These are phyloP conservation scores for Ostrea denselamellosa DNA, from an alignment of 1,140 invertebrate genomes.

Conservation along the genomic window DNA sequence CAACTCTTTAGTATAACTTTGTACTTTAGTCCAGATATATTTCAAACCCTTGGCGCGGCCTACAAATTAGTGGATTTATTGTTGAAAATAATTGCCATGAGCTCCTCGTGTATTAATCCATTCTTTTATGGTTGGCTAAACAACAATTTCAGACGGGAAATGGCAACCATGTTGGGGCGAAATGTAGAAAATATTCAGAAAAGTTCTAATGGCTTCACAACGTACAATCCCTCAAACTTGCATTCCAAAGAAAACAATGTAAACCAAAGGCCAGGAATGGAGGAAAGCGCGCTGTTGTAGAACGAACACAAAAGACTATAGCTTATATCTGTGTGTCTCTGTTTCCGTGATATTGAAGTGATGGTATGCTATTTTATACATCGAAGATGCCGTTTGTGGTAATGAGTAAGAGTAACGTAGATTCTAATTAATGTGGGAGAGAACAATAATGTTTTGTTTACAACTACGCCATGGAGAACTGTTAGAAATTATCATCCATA, in stretches of 20 bases:
- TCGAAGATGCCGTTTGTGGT: not conserved
- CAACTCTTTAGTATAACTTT: slow-evolving; percentile 29
- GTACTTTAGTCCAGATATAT: slow-evolving; percentile 18
- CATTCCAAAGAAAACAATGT: slow-evolving; percentile 21
- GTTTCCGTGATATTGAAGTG: not conserved
- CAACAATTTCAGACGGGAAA: slow-evolving; percentile 78
- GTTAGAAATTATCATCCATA: no score
- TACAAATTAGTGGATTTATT: slow-evolving; percentile 71
- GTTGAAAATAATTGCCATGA: slow-evolving; percentile 82
- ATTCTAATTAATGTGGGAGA: no score
- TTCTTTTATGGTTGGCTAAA: slow-evolving; percentile 87
- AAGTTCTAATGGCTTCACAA: slow-evolving; percentile 16
- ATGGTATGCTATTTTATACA: not conserved
- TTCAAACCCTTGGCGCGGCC: slow-evolving; percentile 22
- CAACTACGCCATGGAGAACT: no score
- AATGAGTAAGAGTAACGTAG: not conserved
- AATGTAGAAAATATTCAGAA: slow-evolving; percentile 10
- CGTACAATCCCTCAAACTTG: slow-evolving; percentile 1
- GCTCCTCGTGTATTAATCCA: slow-evolving; percentile 91
- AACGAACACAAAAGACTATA: not conserved
- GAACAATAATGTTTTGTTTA: no score
- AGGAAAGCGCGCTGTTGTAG: not conserved
- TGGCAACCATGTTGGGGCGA: slow-evolving; percentile 64
- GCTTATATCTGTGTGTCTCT: not conserved
- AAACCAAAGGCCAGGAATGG: not conserved